Evolutionary conservation across 2,888 invertebrate species (phyloP), one percentile per base, ranked within the genome.

Genomic region (Callimorpha dominula): DNA sequence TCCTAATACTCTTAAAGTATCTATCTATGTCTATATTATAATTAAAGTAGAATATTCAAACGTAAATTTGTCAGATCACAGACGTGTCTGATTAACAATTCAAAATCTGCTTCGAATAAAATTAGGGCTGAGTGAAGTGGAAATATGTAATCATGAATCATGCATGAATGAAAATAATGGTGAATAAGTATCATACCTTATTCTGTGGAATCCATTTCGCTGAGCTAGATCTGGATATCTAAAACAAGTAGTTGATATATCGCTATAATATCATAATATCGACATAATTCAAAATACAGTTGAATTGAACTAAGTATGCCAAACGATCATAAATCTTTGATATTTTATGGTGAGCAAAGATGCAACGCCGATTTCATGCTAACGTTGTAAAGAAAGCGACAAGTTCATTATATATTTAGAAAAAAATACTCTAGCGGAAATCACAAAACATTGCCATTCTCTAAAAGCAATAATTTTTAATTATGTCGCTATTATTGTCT

Each of bases 31-130:
- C 46, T 70, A 65, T 42, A 42, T 31, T 66, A 60, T 68, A 72
- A 72, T 64, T 68, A 68, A 72, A 64, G 46, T 14, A 64, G 72
- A 62, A 68, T 54, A 63, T 43, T 64, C 64, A 31, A 68, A 20
- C 31, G 40, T 40, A 71, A 31, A 71, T 46, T 65, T 65, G 57
- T 31, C 40, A 60, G 64, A 70, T 42, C 14, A 43, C 52, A 52
- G 52, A 52, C 67, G 31, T 52, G 43, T 71, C 50, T 66, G 49
- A 40, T 72, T 72, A 72, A 68, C 68, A 64, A 72, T 68, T 68
- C 72, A 72, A 68, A 46, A 42, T 62, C 15, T 62, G 50, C 62
- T 71, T 71, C 17, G 62, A 71, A 42, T 60, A 60, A 20, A 42
- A 62, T 42, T 71, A 49, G n/a, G 57, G 0, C 1, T 20, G 49